A percentile compares a stretch with the other conserved stretches of the same genome.
Evolutionary conservation across 1,140 invertebrate species (phyloP).

Genomic region (Caenorhabditis briggsae): DNA sequence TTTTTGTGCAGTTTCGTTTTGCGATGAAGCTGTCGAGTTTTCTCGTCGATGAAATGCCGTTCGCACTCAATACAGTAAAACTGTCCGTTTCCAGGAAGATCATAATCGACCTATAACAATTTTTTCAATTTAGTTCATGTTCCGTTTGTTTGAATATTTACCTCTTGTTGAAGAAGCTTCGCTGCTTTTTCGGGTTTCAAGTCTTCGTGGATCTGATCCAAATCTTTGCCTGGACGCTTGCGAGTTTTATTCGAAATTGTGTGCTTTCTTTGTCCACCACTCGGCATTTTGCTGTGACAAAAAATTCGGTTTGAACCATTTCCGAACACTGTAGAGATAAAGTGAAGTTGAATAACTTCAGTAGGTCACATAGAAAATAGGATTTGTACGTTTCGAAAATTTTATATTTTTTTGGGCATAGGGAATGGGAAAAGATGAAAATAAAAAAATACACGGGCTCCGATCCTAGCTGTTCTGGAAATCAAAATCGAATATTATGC

Average conservation of each 20-base stretch:
- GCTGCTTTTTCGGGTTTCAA: constrained; percentile 78
- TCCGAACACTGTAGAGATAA: neutral
- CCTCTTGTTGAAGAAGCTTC: constrained; percentile 73
- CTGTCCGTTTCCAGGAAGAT: constrained; percentile 79
- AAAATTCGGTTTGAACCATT: neutral
- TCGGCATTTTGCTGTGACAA: constrained; percentile 68
- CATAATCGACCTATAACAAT: constrained; percentile 77
- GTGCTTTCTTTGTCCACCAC: constrained; percentile 68
- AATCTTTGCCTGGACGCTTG: constrained; percentile 79
- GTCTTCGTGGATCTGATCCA: constrained; percentile 80
- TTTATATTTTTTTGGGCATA: constrained; percentile 51
- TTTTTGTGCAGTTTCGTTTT: constrained; percentile 75
- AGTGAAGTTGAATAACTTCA: neutral
- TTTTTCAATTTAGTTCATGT: neutral
- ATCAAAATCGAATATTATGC: neutral
- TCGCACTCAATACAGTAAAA: constrained; percentile 80
- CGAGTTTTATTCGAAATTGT: constrained; percentile 71
- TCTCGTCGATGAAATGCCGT: constrained; percentile 72
- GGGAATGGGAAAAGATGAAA: constrained; percentile 4
- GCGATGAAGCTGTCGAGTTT: constrained; percentile 62
- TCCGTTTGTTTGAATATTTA: constrained; percentile 1
- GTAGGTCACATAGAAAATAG: neutral
- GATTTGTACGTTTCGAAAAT: constrained; percentile 31
- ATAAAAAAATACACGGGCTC: constrained; percentile 41
- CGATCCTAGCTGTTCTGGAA: constrained; percentile 16